Evolutionary conservation across 2,113 vertebrate species (phyloP).

Genomic region (Cygnus atratus): DNA sequence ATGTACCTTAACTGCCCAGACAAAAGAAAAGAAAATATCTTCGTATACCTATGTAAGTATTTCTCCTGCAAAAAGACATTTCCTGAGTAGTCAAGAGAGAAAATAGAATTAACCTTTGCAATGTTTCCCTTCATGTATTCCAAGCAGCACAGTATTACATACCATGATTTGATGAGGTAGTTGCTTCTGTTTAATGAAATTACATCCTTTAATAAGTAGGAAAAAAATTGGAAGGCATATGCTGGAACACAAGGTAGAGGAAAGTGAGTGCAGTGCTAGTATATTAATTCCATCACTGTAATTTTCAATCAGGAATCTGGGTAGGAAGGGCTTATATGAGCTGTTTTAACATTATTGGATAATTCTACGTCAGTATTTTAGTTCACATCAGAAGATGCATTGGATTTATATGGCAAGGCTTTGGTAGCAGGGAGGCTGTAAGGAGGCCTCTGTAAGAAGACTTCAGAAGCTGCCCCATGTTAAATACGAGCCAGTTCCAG

Average conservation of each 20-base stretch:
- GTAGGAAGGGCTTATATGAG: neutral
- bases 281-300: neutral
- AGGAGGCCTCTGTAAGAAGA: too few species aligned
- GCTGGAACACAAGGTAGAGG: neutral
- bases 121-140: neutral
- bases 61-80: neutral
- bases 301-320: neutral
- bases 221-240: neutral
- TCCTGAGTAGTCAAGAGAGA: neutral
- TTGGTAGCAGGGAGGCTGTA: too few species aligned
- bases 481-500: too few species aligned
- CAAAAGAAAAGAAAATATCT: neutral
- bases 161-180: neutral
- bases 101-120: neutral
- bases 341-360: neutral
- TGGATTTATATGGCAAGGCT: too few species aligned
- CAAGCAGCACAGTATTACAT: neutral
- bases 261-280: fast-evolving
- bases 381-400: neutral
- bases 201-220: neutral
- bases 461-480: too few species aligned
- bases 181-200: neutral
- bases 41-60: neutral
- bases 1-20: neutral
- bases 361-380: neutral